Evolutionary conservation across 2,888 invertebrate genomes (phyloP).

Genomic region (Crepidodera aurea): DNA sequence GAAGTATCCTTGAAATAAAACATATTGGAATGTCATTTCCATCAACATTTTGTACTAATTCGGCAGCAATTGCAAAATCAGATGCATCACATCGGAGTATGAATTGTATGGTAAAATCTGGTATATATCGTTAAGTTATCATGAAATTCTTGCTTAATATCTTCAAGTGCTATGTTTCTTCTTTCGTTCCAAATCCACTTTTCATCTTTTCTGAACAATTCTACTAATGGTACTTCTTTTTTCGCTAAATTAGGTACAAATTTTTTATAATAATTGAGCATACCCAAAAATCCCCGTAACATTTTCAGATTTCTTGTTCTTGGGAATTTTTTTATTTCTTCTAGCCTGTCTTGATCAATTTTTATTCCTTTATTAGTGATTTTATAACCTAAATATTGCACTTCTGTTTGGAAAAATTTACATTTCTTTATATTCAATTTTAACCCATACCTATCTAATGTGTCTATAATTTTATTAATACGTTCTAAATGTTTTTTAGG

Average conservation of each 20-base stretch:
- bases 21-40: constrained; percentile 15
- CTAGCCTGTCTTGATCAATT: constrained; percentile 16
- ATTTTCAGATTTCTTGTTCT: constrained; percentile 20
- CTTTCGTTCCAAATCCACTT: constrained; percentile 17
- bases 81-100: constrained; percentile 19
- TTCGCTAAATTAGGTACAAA: constrained; percentile 17
- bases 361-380: constrained; percentile 2
- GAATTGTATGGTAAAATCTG: constrained; percentile 7
- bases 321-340: constrained; percentile 13
- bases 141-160: constrained; percentile 11
- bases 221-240: constrained; percentile 14
- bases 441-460: constrained; percentile 16
- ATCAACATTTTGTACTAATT: constrained; percentile 9
- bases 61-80: constrained; percentile 6
- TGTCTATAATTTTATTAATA: constrained; percentile 7
- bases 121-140: constrained; percentile 10
- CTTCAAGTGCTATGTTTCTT: constrained; percentile 14
- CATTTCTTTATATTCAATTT: constrained; percentile 26
- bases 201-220: constrained; percentile 20
- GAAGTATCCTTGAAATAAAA: constrained; percentile 7
- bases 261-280: constrained; percentile 26
- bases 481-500: constrained; percentile 7
- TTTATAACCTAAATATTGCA: constrained; percentile 19
- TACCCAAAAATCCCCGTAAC: constrained; percentile 27
- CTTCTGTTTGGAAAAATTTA: constrained; percentile 17